phyloP scores from a whole-genome alignment of 2,888 invertebrate species.

The Epinotia brunnichana region DNA sequence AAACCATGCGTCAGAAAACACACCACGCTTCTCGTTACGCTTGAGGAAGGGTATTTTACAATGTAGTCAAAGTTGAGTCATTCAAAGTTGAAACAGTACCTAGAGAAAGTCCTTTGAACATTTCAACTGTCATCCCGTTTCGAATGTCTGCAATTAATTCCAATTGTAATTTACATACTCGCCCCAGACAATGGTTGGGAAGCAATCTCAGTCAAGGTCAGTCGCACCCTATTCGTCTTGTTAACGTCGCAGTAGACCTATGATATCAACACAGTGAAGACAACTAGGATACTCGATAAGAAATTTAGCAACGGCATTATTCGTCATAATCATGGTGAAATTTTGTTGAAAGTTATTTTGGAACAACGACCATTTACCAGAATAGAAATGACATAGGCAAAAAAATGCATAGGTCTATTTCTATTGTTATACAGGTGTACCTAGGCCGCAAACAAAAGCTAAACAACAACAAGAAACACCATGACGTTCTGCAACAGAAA shows the following conservation, averaged over 20 bases:
- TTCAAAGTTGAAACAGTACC: slow-evolving; percentile 18
- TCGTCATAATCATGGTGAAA: neutral
- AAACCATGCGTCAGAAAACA: neutral
- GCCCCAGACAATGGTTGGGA: slow-evolving; percentile 25
- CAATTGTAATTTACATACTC: slow-evolving; percentile 28
- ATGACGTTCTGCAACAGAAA: neutral
- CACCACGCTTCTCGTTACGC: neutral
- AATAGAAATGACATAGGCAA: neutral
- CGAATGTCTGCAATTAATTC: slow-evolving; percentile 33
- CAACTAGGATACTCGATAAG: neutral
- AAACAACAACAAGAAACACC: neutral
- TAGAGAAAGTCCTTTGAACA: slow-evolving; percentile 8
- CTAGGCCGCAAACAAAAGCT: neutral
- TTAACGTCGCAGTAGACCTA: slow-evolving; percentile 2
- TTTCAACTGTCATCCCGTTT: slow-evolving; percentile 15
- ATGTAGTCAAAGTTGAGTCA: neutral
- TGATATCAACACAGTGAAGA: neutral
- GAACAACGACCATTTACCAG: neutral
- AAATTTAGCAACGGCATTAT: neutral
- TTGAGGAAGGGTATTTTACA: neutral
- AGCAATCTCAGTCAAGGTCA: slow-evolving; percentile 38
- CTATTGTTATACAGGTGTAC: too few relatives aligned
- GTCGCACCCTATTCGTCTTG: slow-evolving; percentile 38
- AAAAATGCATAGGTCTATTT: neutral
- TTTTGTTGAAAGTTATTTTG: neutral